A percentile compares a stretch with the other conserved stretches of the same genome.
Evolutionary conservation across 2,888 invertebrate genomes (phyloP).

Genomic region (Malthinus seriepunctatus): DNA sequence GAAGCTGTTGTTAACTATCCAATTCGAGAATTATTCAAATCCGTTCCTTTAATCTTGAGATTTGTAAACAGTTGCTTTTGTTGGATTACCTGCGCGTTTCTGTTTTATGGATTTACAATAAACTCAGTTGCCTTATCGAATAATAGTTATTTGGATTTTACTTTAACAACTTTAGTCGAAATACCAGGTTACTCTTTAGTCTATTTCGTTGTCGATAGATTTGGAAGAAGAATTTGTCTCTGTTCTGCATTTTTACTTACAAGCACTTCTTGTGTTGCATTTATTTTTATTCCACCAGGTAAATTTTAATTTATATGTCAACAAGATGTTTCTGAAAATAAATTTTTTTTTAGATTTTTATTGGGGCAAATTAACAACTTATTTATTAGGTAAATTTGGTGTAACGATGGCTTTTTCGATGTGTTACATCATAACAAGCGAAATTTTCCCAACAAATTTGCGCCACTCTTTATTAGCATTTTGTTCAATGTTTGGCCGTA

Average conservation of each 20-base stretch:
- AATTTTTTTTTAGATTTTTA: slow-evolving; percentile 58
- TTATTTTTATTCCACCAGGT: slow-evolving; percentile 64
- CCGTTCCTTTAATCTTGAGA: slow-evolving; percentile 54
- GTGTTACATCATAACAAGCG: slow-evolving; percentile 68
- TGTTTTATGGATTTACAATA: slow-evolving; percentile 80
- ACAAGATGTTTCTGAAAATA: not conserved
- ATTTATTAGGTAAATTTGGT: slow-evolving; percentile 66
- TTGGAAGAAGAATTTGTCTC: slow-evolving; percentile 67
- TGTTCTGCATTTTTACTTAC: slow-evolving; percentile 66
- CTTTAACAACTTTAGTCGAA: slow-evolving; percentile 68
- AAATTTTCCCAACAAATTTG: slow-evolving; percentile 68
- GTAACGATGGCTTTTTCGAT: slow-evolving; percentile 68
- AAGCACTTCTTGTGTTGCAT: slow-evolving; percentile 61
- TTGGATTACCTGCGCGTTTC: slow-evolving; percentile 78
- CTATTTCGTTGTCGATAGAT: slow-evolving; percentile 64
- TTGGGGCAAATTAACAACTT: slow-evolving; percentile 58
- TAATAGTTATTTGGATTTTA: slow-evolving; percentile 77
- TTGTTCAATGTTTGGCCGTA: slow-evolving; percentile 68
- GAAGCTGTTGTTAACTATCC: not conserved
- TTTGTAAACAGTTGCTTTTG: slow-evolving; percentile 72
- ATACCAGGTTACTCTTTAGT: slow-evolving; percentile 73
- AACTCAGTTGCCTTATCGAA: slow-evolving; percentile 76
- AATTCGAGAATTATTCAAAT: not conserved
- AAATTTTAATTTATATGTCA: slow-evolving; percentile 37
- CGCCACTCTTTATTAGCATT: slow-evolving; percentile 65